Base-by-base conservation (phyloP, 1,140 invertebrate genomes). In the Elymnias hypermnestra region DNA sequence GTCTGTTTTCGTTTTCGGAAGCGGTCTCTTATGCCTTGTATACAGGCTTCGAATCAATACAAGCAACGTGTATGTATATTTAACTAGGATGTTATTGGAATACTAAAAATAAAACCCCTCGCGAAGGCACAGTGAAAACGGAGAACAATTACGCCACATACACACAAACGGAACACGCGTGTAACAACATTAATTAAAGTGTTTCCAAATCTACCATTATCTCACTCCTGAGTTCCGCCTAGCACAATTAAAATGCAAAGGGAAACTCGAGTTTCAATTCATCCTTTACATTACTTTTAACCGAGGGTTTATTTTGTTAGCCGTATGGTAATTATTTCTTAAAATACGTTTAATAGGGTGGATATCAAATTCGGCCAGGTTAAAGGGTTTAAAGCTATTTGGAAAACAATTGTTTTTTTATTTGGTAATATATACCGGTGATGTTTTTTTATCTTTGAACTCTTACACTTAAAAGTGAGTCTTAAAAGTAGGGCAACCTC, bases 131-230 rank as follows among this genome's bases (percentile, higher is more conserved):
- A 56, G 10, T 26, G 19, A 59, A 57, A 56, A n/a, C n/a, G n/a
- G 63, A 59, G 47, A 37, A 52, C 49, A 67, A 69, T 72, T 53
- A 65, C 61, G 65, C 29, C 36, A 45, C 75, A 73, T 63, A 69
- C 66, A 66, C 55, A 71, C 53, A 31, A 67, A 65, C 47, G 50
- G 56, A 72, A 73, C 71, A 78, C 73, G 72, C 70, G 63, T 83
- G 68, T 72, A 74, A 67, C 73, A 76, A 75, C 67, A 75, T 77
- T 81, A 78, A 83, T 84, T 79, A 79, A 79, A 81, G 61, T 68
- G 72, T 69, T 72, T 66, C 70, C 63, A 77, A 79, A 83, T 75
- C 70, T 66, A 66, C 66, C 46, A 64, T 66, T 77, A 81, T 81
- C 72, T 63, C 71, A 69, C 74, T 78, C 75, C 33, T 13, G 15